Base-by-base conservation (phyloP, 2,113 vertebrate species). In the Calonectris borealis region DNA sequence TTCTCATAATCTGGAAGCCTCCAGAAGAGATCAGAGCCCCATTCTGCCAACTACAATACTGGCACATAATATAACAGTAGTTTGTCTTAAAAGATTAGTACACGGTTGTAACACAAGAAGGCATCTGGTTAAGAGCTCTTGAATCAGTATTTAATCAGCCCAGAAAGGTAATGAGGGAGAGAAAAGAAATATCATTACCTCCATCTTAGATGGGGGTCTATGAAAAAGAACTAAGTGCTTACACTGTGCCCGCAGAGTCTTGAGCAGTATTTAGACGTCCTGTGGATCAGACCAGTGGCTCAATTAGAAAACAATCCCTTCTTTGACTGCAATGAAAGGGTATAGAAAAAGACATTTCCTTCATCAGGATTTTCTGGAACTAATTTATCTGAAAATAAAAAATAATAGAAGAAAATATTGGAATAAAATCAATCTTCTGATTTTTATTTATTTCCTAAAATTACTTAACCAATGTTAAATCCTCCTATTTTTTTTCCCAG, bases 111-210 rank as follows among this genome's bases (percentile, higher is more conserved):
- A 76, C 34, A 42, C 0, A 0, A 69, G 29, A 73, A 70, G 3
- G 42, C 29, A 72, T 26, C 32, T 94, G 54, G 25, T 49, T 77
- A 84, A 81, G 68, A 81, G 86, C 69, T 80, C 62, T 93, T 93
- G 84, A 91, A 83, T 80, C 57, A 80, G n/a, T 54, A 58, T 75
- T 79, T 86, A 91, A 91, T 88, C 87, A 94, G n/a, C 32, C 71
- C 83, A 58, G n/a, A 64, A 62, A 60, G 38, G 46, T 69, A 90
- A 94, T 64, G 69, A 91, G 19, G 29, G 54, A 89, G n/a, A 87
- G 10, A 69, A 87, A 86, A 68, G 22, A 69, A 65, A 65, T 57
- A 38, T 17, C 27, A 49, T 93, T 68, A 13, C 6, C 27, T 86
- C n/a, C 42, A 38, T 61, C 54, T 64, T 51, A 44, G 32, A 51